Conservation (phyloP, 2,888 invertebrate species). For the Oconnorella tubifera region DNA sequence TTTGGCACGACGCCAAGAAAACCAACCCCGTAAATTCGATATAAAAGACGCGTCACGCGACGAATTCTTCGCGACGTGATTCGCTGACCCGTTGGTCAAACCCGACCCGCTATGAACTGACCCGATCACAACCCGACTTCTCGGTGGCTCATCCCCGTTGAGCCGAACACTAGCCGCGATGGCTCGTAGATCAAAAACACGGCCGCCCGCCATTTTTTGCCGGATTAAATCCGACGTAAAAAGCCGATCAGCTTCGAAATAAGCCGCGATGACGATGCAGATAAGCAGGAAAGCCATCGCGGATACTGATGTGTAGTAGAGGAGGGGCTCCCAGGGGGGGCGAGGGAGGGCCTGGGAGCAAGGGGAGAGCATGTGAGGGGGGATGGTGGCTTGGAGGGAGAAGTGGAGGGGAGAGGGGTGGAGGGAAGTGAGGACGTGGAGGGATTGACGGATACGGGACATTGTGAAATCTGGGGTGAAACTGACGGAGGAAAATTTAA, state of each 20-base stretch:
- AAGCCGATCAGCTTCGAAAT: conserved; percentile 71
- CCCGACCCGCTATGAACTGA: too few species aligned
- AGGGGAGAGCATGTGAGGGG: conserved; percentile 64
- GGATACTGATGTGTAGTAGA: conserved; percentile 63
- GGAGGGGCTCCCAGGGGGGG: conserved; percentile 72
- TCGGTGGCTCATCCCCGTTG: conserved; percentile 2
- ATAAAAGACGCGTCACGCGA: too few species aligned
- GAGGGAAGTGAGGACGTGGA: conserved; percentile 54
- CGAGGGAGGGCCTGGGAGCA: conserved; percentile 70
- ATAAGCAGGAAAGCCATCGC: conserved; percentile 62
- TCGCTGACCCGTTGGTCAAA: too few species aligned
- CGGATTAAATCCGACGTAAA: conserved; percentile 57
- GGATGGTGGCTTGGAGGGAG: conserved; percentile 68
- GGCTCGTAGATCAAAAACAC: conserved; percentile 55
- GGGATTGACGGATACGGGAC: conserved; percentile 65
- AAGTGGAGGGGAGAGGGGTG: conserved; percentile 62
- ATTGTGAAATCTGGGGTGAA: conserved; percentile 84
- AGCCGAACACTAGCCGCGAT: conserved; percentile 36
- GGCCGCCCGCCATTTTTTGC: conserved; percentile 56
- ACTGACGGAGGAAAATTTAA: conserved; percentile 40
- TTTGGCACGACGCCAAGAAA: too few species aligned
- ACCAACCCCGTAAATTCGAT: too few species aligned
- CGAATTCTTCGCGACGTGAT: too few species aligned
- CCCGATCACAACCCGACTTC: too few species aligned
- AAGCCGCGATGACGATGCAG: conserved; percentile 66